Percentiles rank a stretch among this genome's conserved stretches.
phyloP scores from a whole-genome alignment of 2,113 vertebrate genomes.

The Onychorhynchus coronatus region DNA sequence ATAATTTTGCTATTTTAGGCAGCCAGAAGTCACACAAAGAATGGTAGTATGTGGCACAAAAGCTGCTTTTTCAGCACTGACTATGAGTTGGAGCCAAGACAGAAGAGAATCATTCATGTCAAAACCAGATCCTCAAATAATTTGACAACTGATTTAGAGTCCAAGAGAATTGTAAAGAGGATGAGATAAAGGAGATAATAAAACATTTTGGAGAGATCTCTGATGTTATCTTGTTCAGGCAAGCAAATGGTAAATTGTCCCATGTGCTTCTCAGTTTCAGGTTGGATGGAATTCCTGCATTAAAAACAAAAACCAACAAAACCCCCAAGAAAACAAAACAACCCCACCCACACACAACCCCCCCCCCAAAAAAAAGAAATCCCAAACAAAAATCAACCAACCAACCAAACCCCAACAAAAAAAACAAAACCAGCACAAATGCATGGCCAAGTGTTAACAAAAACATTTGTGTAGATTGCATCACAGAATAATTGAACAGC shows the following conservation, averaged over 20 bases:
- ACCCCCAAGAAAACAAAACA: not conserved
- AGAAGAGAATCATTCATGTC: not conserved
- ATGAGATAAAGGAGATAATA: not conserved
- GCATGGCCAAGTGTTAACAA: not conserved
- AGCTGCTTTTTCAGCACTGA: not conserved
- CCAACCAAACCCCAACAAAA: not conserved
- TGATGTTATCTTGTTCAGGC: not conserved
- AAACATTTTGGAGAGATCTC: not conserved
- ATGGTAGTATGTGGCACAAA: not conserved
- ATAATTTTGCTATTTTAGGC: not conserved
- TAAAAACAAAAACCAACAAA: not conserved
- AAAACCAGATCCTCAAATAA: not conserved
- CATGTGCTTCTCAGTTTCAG: not conserved
- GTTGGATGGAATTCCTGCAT: not conserved
- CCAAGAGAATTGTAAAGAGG: not conserved
- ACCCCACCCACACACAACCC: no score
- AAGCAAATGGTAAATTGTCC: not conserved
- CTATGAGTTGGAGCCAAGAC: not conserved
- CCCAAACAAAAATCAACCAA: not conserved
- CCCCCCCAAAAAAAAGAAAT: not conserved
- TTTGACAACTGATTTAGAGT: not conserved
- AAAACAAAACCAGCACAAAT: not conserved
- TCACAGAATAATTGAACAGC: not conserved
- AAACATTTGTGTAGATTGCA: not conserved
- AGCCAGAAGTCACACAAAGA: not conserved